A percentile compares a stretch with the other conserved stretches of the same genome.
phyloP scores from a whole-genome alignment of 2,113 vertebrate species.

The cattle (Bos taurus) region DNA sequence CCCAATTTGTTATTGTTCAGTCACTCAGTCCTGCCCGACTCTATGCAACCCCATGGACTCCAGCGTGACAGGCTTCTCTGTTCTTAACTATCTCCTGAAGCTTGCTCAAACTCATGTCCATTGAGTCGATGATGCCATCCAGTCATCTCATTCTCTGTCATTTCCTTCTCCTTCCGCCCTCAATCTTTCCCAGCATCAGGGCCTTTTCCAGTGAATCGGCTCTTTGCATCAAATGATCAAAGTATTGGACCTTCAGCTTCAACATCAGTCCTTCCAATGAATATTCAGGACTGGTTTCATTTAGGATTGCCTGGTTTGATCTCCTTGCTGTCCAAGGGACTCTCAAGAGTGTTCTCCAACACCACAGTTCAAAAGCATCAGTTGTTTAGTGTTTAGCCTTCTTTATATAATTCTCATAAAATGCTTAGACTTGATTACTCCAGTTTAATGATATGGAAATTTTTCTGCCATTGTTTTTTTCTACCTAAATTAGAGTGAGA shows the following conservation, averaged over 20 bases:
- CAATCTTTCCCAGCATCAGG: not conserved
- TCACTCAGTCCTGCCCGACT: not conserved
- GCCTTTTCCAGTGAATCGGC: not conserved
- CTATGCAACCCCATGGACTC: not conserved
- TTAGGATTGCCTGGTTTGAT: not conserved
- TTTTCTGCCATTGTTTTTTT: not conserved
- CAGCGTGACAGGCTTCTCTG: not conserved
- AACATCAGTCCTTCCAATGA: not conserved
- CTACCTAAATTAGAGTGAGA: not conserved
- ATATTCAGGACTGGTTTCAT: not conserved
- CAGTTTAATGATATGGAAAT: not conserved
- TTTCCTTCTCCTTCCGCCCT: not conserved
- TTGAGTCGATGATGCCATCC: not conserved
- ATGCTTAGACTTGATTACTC: not conserved
- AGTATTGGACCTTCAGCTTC: not conserved
- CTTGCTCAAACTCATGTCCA: not conserved
- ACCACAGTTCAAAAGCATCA: not conserved
- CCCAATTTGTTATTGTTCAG: not conserved
- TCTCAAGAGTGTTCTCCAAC: not conserved
- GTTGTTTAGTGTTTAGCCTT: not conserved
- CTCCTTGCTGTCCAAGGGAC: not conserved
- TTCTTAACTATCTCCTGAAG: not conserved
- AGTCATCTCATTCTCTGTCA: not conserved
- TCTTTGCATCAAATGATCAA: not conserved
- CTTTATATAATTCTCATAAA: not conserved